Evolutionary conservation across 1,140 invertebrate genomes (phyloP).

Genomic region (Mylabris phalerata): DNA sequence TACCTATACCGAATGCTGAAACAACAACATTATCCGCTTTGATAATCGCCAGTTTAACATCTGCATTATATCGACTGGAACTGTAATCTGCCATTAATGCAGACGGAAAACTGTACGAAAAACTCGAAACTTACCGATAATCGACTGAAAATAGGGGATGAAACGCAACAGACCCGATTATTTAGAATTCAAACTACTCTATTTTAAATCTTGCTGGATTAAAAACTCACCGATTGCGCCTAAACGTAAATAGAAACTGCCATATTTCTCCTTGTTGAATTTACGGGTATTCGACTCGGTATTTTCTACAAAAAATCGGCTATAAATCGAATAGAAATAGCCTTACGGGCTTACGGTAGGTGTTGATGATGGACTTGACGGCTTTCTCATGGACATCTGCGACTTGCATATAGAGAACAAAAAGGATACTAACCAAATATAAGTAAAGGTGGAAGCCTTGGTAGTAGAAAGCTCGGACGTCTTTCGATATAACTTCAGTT

Average conservation of each 20-base stretch:
- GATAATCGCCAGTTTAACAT: too few relatives aligned
- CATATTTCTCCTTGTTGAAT: conserved; percentile 43
- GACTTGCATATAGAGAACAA: conserved; percentile 75
- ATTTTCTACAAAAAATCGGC: conserved; percentile 36
- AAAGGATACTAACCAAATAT: conserved; percentile 67
- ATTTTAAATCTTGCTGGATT: conserved; percentile 1
- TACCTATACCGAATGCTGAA: conserved; percentile 33
- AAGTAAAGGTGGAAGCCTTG: conserved; percentile 82
- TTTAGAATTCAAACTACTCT: conserved; percentile 6
- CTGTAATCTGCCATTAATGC: background rate
- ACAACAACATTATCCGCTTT: background rate
- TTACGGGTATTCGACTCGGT: conserved; percentile 26
- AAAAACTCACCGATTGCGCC: conserved; percentile 60
- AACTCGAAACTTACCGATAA: background rate
- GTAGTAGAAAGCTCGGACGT: conserved; percentile 57
- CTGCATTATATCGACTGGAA: background rate
- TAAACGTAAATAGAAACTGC: conserved; percentile 73
- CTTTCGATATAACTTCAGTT: conserved; percentile 60
- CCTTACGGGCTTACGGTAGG: conserved; percentile 38
- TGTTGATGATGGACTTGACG: conserved; percentile 43
- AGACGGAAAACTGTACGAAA: background rate
- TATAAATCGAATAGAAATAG: background rate
- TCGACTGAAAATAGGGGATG: background rate
- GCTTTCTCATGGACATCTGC: conserved; percentile 60
- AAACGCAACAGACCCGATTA: background rate